A percentile compares a stretch with the other conserved stretches of the same genome.
Evolutionary conservation across 1,140 invertebrate genomes (phyloP).

Genomic region (Drosophila ercepeae): DNA sequence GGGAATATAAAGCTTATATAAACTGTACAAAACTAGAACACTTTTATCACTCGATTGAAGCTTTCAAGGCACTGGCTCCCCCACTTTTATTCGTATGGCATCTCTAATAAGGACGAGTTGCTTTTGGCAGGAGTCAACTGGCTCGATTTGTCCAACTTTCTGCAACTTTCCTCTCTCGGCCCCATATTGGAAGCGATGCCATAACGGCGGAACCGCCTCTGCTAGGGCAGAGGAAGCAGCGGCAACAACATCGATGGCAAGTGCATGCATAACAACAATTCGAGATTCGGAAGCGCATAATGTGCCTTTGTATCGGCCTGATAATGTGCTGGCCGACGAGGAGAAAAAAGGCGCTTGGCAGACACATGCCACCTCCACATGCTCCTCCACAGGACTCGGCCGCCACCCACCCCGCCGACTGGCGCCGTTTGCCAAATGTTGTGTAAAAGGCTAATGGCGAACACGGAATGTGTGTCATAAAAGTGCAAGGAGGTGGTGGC

Average conservation of each 20-base stretch:
- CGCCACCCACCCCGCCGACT: conserved; percentile 1
- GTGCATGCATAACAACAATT: conserved; percentile 52
- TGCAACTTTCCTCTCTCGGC: conserved; percentile 36
- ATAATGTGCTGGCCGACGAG: conserved; percentile 59
- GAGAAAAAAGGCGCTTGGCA: conserved; percentile 49
- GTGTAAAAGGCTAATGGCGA: conserved; percentile 66
- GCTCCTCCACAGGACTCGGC: background rate
- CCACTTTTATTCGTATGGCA: conserved; percentile 1
- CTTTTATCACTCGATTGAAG: conserved; percentile 1
- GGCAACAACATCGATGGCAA: conserved; percentile 26
- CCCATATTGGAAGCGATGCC: conserved; percentile 51
- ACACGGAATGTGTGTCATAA: conserved; percentile 71
- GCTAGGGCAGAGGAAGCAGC: conserved; percentile 11
- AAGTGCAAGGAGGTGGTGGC: conserved; percentile 44
- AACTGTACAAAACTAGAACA: background rate
- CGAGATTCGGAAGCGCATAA: conserved; percentile 75
- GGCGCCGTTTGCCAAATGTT: conserved; percentile 74
- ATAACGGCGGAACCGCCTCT: conserved; percentile 33
- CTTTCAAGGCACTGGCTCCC: conserved; percentile 3
- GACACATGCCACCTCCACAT: conserved; percentile 14
- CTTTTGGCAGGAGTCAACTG: conserved; percentile 32
- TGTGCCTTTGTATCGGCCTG: conserved; percentile 77
- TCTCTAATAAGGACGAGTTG: conserved; percentile 39
- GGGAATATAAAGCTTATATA: background rate
- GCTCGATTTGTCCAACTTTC: conserved; percentile 32